A percentile compares a stretch with the other conserved stretches of the same genome.
Conservation (phyloP, 92 coral and sea anemone genomes). For the Epizoanthus stellaris region DNA sequence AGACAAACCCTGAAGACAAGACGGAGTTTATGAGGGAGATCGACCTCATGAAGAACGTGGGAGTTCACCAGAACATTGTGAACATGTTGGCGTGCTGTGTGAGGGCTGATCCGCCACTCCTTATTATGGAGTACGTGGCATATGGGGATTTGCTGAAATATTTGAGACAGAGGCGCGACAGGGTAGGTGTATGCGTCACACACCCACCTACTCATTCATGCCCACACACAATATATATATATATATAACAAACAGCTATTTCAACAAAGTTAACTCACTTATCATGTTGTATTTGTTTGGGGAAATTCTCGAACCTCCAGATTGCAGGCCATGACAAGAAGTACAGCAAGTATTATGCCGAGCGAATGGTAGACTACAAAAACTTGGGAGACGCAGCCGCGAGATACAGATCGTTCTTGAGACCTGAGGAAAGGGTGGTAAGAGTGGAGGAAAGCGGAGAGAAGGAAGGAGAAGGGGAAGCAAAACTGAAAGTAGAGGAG, state of each 20-base stretch:
- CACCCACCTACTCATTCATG: neutral
- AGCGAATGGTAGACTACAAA: slow-evolving; percentile 12
- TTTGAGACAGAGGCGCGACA: slow-evolving; percentile 21
- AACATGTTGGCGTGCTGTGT: slow-evolving; percentile 34
- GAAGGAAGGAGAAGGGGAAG: neutral
- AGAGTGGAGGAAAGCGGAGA: neutral
- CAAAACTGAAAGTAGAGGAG: neutral
- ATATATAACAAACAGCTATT: too few species aligned
- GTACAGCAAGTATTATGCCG: slow-evolving; percentile 23
- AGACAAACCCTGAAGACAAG: neutral
- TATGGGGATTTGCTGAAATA: slow-evolving; percentile 24
- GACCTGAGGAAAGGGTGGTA: neutral
- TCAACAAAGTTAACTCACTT: too few species aligned
- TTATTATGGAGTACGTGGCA: slow-evolving; percentile 18
- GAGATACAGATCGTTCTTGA: slow-evolving; percentile 17
- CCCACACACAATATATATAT: too few species aligned
- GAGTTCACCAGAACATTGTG: slow-evolving; percentile 23
- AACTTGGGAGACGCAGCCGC: slow-evolving; percentile 12
- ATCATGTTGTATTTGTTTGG: neutral
- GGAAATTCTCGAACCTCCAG: neutral
- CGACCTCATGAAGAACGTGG: slow-evolving; percentile 18
- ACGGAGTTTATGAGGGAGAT: slow-evolving; percentile 27
- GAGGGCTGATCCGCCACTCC: slow-evolving; percentile 10
- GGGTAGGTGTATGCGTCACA: neutral
- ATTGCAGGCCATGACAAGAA: slow-evolving; percentile 26